A percentile compares a stretch with the other conserved stretches of the same genome.
Evolutionary conservation across 2,797 vertebrate genomes (phyloP).

Genomic region (Taenioides sp.): DNA sequence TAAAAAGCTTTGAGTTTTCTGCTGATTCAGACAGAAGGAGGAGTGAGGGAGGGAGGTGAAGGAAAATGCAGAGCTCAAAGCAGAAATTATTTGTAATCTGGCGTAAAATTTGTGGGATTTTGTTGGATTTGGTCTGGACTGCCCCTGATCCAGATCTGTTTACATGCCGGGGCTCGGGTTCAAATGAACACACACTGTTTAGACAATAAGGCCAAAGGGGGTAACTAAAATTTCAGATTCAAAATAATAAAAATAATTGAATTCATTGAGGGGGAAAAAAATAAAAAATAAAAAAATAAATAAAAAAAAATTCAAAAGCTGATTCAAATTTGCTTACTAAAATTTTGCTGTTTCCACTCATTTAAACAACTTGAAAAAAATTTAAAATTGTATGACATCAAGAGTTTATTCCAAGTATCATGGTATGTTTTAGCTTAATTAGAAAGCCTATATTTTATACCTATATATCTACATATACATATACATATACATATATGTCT

Average conservation of each 20-base stretch:
- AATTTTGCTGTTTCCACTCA: no score
- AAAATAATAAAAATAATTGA: not conserved
- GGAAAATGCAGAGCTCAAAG: conserved; percentile 54
- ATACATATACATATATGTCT: no score
- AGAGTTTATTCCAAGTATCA: no score
- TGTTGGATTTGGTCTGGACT: conserved; percentile 63
- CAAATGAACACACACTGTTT: conserved; percentile 13
- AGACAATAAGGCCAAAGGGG: not conserved
- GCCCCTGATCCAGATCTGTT: conserved; percentile 53
- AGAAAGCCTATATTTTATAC: no score
- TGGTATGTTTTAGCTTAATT: no score
- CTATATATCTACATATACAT: no score
- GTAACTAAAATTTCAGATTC: not conserved
- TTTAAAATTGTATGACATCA: no score
- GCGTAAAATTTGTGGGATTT: conserved; percentile 79
- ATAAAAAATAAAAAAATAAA: no score
- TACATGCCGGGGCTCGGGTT: conserved; percentile 41
- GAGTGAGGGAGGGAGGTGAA: conserved; percentile 43
- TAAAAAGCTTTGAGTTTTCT: conserved; percentile 44
- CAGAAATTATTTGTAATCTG: conserved; percentile 77
- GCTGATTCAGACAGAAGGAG: conserved; percentile 65
- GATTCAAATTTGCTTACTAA: no score
- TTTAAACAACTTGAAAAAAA: no score
- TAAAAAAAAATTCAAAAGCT: no score
- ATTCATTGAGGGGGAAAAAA: no score